phyloP scores from a whole-genome alignment of 2,888 invertebrate species.

The Empis livida region DNA sequence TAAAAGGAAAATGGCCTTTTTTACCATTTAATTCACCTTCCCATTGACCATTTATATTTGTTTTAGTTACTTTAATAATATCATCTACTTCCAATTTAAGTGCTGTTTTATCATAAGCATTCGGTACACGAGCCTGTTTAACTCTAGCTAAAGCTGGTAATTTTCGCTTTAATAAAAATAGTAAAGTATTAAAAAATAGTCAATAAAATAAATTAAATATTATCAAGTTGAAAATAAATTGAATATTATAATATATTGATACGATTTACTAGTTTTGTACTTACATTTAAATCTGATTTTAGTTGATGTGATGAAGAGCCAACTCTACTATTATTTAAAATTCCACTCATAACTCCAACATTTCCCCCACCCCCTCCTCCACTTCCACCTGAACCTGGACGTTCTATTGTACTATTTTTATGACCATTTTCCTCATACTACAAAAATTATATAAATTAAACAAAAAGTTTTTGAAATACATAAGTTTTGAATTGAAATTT shows the following conservation, averaged over 20 bases:
- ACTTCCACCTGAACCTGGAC: slow-evolving; percentile 24
- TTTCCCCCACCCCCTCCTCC: slow-evolving; percentile 14
- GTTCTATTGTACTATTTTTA: slow-evolving; percentile 27
- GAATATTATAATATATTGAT: no score
- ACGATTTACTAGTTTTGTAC: not conserved
- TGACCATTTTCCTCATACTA: slow-evolving; percentile 24
- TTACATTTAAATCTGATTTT: slow-evolving; percentile 34
- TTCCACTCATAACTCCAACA: no score
- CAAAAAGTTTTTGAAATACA: no score
- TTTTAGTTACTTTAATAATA: slow-evolving; percentile 87
- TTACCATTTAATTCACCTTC: slow-evolving; percentile 91
- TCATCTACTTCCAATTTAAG: slow-evolving; percentile 89
- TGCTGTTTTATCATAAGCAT: slow-evolving; percentile 94
- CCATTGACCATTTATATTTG: slow-evolving; percentile 97
- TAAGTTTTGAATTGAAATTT: no score
- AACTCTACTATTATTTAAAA: not conserved
- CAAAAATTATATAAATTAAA: not conserved
- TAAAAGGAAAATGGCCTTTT: slow-evolving; percentile 90
- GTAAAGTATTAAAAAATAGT: not conserved
- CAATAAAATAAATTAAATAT: no score
- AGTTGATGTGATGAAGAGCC: slow-evolving; percentile 17
- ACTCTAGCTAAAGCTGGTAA: slow-evolving; percentile 87
- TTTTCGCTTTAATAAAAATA: slow-evolving; percentile 51
- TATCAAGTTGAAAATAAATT: no score
- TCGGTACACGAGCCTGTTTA: slow-evolving; percentile 86